Evolutionary conservation across 2,888 invertebrate genomes (phyloP), one percentile per base, ranked within the genome.

Genomic region (Nycteola revayana): DNA sequence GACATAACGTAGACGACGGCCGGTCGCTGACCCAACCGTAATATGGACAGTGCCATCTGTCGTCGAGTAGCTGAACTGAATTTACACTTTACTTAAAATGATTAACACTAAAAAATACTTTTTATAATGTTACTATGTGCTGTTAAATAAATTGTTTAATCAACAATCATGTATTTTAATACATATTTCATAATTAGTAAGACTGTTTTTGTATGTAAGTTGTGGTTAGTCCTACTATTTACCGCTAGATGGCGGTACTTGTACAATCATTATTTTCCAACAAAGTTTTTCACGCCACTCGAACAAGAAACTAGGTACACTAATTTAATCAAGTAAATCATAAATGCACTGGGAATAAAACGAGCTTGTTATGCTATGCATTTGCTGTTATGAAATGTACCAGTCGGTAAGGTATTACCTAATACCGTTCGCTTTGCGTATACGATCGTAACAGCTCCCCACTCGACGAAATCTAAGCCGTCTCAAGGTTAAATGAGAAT

Each of bases 31-130:
- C 46, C 58, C 21, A 26, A 32, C 35, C 41, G 29, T 39, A 45
- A 40, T 37, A 21, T 34, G 36, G 32, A 46, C 44, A 65, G 28
- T 71, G 80, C 73, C 82, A 83, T 75, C 85, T 83, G 23, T 60
- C 52, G 47, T 11, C 33, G 14, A 14, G 5, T 14, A 3, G 5
- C 14, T 14, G 14, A 14, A 5, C 14, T 14, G 5, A 14, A 5
- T n/a, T n/a, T n/a, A n/a, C n/a, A n/a, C n/a, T n/a, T n/a, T n/a
- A n/a, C n/a, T n/a, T n/a, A n/a, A n/a, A n/a, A n/a, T n/a, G n/a
- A n/a, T n/a, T n/a, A n/a, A n/a, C n/a, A n/a, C n/a, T n/a, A n/a
- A n/a, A n/a, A n/a, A n/a, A n/a, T n/a, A n/a, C n/a, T n/a, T n/a
- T n/a, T n/a, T n/a, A n/a, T n/a, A n/a, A n/a, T n/a, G n/a, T n/a